phyloP scores from a whole-genome alignment of 2,797 vertebrate genomes.

The Myiotriccus ornatus region DNA sequence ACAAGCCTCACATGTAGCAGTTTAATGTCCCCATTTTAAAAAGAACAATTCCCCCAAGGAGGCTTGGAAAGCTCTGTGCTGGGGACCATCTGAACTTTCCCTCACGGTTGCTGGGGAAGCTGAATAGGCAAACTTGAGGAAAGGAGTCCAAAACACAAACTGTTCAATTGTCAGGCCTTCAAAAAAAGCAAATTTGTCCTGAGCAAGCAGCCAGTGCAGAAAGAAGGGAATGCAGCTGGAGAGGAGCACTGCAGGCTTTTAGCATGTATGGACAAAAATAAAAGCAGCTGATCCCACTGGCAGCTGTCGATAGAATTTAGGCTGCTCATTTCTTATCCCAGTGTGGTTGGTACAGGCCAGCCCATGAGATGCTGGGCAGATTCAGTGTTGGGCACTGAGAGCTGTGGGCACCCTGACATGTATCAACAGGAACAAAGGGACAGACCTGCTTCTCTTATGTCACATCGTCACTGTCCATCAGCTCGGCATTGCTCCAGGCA shows the following conservation, averaged over 20 bases:
- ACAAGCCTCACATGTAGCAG: neutral
- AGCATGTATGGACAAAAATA: rapidly evolving
- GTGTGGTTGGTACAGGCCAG: neutral
- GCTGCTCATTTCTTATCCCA: neutral
- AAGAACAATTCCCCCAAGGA: neutral
- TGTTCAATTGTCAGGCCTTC: neutral
- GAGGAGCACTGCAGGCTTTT: neutral
- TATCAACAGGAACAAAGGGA: neutral
- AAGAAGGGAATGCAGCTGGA: neutral
- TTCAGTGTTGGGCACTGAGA: neutral
- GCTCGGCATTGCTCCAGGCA: neutral
- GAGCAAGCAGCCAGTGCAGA: neutral
- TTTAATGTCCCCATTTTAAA: neutral
- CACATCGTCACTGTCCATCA: neutral
- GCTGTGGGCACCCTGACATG: neutral
- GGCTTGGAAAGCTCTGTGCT: neutral
- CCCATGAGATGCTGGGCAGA: neutral
- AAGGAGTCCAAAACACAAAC: neutral
- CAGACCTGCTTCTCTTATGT: neutral
- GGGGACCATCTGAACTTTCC: neutral
- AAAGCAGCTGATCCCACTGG: neutral
- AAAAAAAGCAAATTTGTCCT: neutral
- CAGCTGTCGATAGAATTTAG: neutral
- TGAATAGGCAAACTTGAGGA: neutral
- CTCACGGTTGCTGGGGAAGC: neutral